Conservation (phyloP, 2,113 vertebrate genomes). For the Romanogobio albipinnatus region DNA sequence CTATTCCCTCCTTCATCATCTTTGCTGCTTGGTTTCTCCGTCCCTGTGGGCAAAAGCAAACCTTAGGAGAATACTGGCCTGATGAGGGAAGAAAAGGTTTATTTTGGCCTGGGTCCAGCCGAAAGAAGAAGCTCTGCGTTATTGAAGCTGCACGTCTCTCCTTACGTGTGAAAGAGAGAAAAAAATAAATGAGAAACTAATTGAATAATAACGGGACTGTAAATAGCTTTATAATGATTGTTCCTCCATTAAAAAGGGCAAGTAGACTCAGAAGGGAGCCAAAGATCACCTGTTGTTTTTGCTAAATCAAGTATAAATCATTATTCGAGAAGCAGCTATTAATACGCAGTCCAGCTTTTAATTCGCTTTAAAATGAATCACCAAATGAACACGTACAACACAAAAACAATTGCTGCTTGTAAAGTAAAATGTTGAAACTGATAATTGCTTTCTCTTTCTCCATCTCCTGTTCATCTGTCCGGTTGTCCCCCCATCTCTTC, state of each 20-base stretch:
- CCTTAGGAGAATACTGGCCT: conserved; percentile 8
- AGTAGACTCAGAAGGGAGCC: conserved; percentile 5
- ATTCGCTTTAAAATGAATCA: neutral
- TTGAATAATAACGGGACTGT: conserved; percentile 28
- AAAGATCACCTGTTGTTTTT: conserved; percentile 30
- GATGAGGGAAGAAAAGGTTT: conserved; percentile 23
- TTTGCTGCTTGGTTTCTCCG: neutral
- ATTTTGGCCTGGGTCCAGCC: conserved; percentile 36
- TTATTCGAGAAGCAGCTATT: conserved; percentile 4
- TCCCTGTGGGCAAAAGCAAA: conserved; percentile 26
- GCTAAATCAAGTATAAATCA: conserved; percentile 11
- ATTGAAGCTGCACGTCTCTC: conserved; percentile 4
- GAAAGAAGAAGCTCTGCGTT: conserved; percentile 34
- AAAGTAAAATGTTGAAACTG: neutral
- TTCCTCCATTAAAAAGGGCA: conserved; percentile 25
- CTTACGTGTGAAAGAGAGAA: neutral
- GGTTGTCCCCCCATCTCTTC: neutral
- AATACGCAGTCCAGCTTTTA: neutral
- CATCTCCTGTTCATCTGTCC: neutral
- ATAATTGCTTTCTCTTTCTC: neutral
- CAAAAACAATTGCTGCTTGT: too few species aligned
- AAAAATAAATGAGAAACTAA: conserved; percentile 17
- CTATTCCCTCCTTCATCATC: neutral
- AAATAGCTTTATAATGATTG: conserved; percentile 41
- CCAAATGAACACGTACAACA: neutral